Conservation (phyloP, 2,797 vertebrate species). For the Aphelocoma californica region DNA sequence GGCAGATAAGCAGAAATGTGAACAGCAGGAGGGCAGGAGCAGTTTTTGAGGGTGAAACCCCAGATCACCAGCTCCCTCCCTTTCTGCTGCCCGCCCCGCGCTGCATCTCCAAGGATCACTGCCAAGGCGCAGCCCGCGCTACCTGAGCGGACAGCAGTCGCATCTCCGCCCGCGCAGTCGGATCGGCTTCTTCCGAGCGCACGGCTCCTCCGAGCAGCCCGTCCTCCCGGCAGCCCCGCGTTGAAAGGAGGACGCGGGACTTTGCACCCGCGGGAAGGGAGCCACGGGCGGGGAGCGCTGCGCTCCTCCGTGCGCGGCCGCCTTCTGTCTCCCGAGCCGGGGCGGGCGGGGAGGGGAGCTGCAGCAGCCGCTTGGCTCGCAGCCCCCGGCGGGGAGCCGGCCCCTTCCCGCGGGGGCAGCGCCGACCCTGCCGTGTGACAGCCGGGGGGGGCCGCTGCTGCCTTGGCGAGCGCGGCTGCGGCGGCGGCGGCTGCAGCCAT, state of each 20-base stretch:
- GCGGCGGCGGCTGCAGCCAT: not conserved
- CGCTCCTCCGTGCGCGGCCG: not conserved
- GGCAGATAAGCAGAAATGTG: not conserved
- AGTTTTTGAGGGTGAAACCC: not conserved
- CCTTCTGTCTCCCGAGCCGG: not conserved
- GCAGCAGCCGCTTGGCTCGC: not conserved
- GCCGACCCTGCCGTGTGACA: constrained; percentile 19
- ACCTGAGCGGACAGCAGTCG: not conserved
- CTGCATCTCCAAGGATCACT: not conserved
- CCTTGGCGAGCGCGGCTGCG: constrained; percentile 19
- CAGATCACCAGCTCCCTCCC: not conserved
- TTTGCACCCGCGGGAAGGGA: not conserved
- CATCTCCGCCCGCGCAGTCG: not conserved
- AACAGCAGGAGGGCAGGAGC: not conserved
- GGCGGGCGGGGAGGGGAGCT: not conserved
- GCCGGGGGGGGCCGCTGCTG: constrained; percentile 51
- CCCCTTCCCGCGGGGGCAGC: not conserved
- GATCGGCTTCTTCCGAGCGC: not conserved
- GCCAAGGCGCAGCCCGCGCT: not conserved
- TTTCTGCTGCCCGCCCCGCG: not conserved
- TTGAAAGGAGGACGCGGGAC: not conserved
- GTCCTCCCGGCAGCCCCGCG: not conserved
- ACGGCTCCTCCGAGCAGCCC: not conserved
- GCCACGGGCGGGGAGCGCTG: not conserved
- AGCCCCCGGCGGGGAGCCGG: not conserved